Base-by-base conservation (phyloP, 1,140 invertebrate species). In the Sitodiplosis mosellana region DNA sequence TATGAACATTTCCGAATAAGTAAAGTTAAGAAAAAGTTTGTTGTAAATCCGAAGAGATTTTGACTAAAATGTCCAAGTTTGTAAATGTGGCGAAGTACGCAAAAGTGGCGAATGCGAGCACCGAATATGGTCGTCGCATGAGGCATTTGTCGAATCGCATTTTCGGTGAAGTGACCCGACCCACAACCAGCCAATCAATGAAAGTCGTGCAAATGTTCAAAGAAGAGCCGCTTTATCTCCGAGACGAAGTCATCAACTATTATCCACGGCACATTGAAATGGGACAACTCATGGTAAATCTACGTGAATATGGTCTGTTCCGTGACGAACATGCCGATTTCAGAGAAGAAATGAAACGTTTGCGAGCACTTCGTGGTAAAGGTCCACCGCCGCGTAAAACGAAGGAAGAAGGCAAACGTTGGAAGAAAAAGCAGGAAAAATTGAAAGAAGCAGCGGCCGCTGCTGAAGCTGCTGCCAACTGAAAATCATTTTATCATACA, bases 261-360 rank as follows among this genome's bases (percentile, higher is more conserved):
- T 96, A 96, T 65, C 90, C 91, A 1, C 68, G 85, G 14, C 82
- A 86, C 56, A 66, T 77, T 2, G 83, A 91, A 66, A 84, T 78
- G 0, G 69, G 78, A 49, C 53, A 64, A 14, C 62, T 93, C 1
- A 85, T 87, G 77, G 68, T 65, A 45, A 69, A 76, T 50, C 63
- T 90, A 15, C 62, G 86, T 12, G 63, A 75, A 33, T 88, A 88
- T 60, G 86, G 87, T 1, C 63, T 91, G 3, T 91, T 73, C 59
- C 68, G 89, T 55, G 87, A 94, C 66, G 89, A 94, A 60, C 90
- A 94, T 69, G 63, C 78, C 62, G 91, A 94, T 69, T 94, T 93
- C 56, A 81, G 80, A 52, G 89, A 95, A 38, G 89, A 94, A 65
- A 89, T 89, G 77, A 71, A 74, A 49, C 69, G 86, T 49, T 66